Base-by-base conservation (phyloP, 2,888 invertebrate species). In the Agrochola litura region DNA sequence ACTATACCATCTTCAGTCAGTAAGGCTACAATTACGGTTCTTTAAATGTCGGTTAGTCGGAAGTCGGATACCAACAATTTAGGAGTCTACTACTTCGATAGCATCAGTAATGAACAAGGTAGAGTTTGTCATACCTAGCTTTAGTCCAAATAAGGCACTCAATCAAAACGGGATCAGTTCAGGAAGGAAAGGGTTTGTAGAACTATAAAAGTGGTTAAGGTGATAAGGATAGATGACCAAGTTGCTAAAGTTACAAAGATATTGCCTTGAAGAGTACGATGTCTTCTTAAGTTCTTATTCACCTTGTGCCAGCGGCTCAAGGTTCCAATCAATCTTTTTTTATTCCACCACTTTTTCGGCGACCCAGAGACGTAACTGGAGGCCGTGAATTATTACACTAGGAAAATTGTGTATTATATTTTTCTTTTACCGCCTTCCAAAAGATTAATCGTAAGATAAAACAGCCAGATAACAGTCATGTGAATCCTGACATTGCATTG, bases 181-280 rank as follows among this genome's bases (percentile, higher is more conserved):
- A 77, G 86, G 78, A 83, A 82, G 83, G 63, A 83, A 85, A 58
- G 58, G 54, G 49, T 46, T 68, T 60, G 46, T 63, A 19, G 37
- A 69, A 49, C 61, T 61, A 66, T 68, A 56, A 54, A 77, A 30
- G 30, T 63, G 41, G 41, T 30, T 30, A 37, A 25, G 10, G 43
- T 75, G 60, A 41, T 69, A 77, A 77, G 79, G 83, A 72, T 69
- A 60, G 60, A 69, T 70, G 73, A 61, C 58, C 68, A 67, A 56
- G 54, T 60, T 43, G 46, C 76, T 63, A 52, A 73, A 82, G 60
- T 73, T 76, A 76, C 77, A 67, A 83, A 83, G 76, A 77, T 77
- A 41, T 88, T 72, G 87, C 93, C 93, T 93, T 93, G 92, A 86
- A 77, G 85, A 90, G 89, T 88, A 88, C 90, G 88, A 92, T 90